Evolutionary conservation across 1,140 invertebrate species (phyloP).

Genomic region (Doryteuthis pealeii): DNA sequence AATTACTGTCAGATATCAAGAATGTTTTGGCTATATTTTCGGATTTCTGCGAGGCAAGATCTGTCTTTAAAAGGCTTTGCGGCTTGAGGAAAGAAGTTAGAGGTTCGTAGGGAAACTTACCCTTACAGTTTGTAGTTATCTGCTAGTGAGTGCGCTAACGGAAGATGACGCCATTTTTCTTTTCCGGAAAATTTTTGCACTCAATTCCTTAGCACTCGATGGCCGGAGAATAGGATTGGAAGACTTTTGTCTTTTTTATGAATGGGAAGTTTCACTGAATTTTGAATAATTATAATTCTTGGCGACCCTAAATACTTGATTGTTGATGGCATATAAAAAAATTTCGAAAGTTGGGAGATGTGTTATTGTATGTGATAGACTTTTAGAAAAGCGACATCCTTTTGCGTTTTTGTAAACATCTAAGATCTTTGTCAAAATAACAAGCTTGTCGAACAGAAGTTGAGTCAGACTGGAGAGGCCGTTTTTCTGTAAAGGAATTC

Average conservation of each 20-base stretch:
- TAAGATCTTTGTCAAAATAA: conserved; percentile 41
- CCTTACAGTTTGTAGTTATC: conserved; percentile 7
- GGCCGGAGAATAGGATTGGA: conserved; percentile 48
- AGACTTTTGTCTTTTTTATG: conserved; percentile 15
- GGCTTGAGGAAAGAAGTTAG: conserved; percentile 17
- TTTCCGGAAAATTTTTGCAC: conserved; percentile 22
- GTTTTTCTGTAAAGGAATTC: conserved; percentile 37
- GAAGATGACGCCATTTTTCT: not conserved
- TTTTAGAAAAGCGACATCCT: conserved; percentile 29
- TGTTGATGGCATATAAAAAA: conserved; percentile 17
- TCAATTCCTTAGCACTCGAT: conserved; percentile 53
- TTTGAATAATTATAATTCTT: conserved; percentile 26
- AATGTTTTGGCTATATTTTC: conserved; percentile 2
- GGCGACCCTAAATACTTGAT: conserved; percentile 12
- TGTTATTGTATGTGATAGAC: conserved; percentile 29
- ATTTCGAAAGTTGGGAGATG: conserved; percentile 20
- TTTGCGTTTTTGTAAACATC: conserved; percentile 18
- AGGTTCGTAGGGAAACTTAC: conserved; percentile 11
- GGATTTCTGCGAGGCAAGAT: not conserved
- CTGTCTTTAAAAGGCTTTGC: conserved; percentile 12
- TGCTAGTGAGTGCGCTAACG: conserved; percentile 4
- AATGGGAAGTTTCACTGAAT: conserved; percentile 26
- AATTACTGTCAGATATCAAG: conserved; percentile 23
- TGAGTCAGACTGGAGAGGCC: too few species aligned
- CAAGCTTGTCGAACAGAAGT: conserved; percentile 34